These are phyloP conservation scores for Heloderma charlesbogerti DNA, from an alignment of 2,113 vertebrate species.

Conservation along the genomic window DNA sequence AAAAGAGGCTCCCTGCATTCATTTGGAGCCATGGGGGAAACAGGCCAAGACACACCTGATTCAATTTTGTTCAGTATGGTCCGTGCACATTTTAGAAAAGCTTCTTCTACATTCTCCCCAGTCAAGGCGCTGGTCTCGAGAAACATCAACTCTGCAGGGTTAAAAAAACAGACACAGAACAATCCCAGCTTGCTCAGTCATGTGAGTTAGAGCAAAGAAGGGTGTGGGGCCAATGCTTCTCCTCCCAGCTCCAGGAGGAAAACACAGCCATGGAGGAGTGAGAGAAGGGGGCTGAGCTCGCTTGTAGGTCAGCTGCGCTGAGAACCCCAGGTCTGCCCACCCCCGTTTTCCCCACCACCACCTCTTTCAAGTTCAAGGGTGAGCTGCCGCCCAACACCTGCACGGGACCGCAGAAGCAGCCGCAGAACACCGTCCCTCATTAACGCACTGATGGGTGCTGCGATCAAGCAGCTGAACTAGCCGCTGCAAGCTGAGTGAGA, in stretches of 20 bases:
- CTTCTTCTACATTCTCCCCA: conserved; percentile 92
- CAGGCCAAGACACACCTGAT: conserved; percentile 79
- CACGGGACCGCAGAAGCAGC: neutral
- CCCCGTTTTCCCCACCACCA: neutral
- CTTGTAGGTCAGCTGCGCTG: neutral
- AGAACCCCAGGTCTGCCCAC: neutral
- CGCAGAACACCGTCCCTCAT: neutral
- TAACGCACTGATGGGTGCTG: neutral
- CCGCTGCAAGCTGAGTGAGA: neutral
- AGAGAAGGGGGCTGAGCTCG: no score
- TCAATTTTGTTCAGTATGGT: conserved; percentile 94
- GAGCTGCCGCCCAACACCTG: neutral
- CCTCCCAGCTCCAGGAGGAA: no score
- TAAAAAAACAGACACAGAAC: neutral
- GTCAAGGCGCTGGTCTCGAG: conserved; percentile 93
- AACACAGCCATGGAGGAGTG: no score
- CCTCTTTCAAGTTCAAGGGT: neutral
- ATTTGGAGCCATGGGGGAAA: neutral
- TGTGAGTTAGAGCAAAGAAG: neutral
- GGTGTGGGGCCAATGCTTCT: neutral
- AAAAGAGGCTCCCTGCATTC: neutral
- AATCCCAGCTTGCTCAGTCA: neutral
- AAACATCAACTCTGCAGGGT: conserved; percentile 87
- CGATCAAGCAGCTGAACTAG: neutral
- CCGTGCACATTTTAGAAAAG: conserved; percentile 91